Evolutionary conservation across 2,113 vertebrate species (phyloP), one percentile per base, ranked within the genome.

Genomic region (Glaucidium brasilianum): DNA sequence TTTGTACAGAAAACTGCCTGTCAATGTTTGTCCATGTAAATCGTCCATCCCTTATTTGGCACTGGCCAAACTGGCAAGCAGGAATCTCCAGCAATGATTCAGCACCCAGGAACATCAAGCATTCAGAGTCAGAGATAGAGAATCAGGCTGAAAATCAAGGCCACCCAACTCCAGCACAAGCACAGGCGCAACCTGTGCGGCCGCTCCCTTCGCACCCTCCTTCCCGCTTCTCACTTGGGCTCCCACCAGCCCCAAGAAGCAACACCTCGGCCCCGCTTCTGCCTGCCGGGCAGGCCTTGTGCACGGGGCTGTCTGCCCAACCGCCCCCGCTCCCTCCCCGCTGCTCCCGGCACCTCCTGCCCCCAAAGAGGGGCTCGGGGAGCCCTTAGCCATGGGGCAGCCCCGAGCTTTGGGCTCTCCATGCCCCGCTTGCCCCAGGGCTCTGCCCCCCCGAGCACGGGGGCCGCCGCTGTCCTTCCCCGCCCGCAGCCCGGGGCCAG

Each of bases 121-220:
- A 0, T 6, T 12, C 6, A 0, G 43, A 21, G 21, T 9, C 34
- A 26, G 15, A 85, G 30, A 29, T 29, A 15, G 16, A 49, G 21
- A 23, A 58, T 4, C 4, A 1, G 15, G 7, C 15, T 12, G 5
- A 64, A 64, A 72, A 67, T 3, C 21, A 34, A 82, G 67, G 16
- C 9, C 10, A 29, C 23, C 5, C 11, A 4, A 39, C 47, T 3
- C 17, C 1, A 55, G n/a, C 41, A 52, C 17, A 6, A 2, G 19
- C 41, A 12, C 45, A 26, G 19, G 10, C 1, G 1, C 5, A 5
- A 23, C 11, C 71, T 5, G 0, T 6, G 15, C 0, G 0, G 45
- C 43, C 15, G 53, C 52, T 50, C 10, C 8, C 32, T 9, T 11
- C 3, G 11, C 59, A 17, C 15, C 15, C 45, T 45, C 34, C 37